Evolutionary conservation across 2,888 invertebrate genomes (phyloP).

Genomic region (Epirrita christyi): DNA sequence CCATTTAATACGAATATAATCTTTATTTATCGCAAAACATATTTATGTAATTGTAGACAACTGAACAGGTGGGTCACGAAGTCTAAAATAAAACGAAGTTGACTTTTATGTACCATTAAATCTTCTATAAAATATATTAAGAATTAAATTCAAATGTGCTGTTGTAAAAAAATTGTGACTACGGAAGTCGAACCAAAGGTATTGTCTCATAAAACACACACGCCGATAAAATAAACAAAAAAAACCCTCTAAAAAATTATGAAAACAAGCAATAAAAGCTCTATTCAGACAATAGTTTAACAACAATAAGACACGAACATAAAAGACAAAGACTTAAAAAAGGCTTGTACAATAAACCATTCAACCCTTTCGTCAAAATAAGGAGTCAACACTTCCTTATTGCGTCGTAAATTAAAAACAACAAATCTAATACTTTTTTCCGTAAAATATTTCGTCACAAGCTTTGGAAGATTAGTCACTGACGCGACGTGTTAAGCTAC

Average conservation of each 20-base stretch:
- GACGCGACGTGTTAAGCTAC: slow-evolving; percentile 12
- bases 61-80: slow-evolving; percentile 12
- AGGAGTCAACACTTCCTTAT: slow-evolving; percentile 79
- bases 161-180: not conserved
- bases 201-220: slow-evolving; percentile 40
- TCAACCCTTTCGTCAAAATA: slow-evolving; percentile 82
- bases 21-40: slow-evolving; percentile 16
- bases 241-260: slow-evolving; percentile 69
- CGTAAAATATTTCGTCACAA: slow-evolving; percentile 19
- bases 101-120: slow-evolving; percentile 6
- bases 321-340: slow-evolving; percentile 68
- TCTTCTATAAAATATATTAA: not conserved
- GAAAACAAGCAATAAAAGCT: slow-evolving; percentile 73
- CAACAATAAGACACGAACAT: slow-evolving; percentile 69
- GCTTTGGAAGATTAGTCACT: slow-evolving; percentile 19
- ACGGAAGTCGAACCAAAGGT: slow-evolving; percentile 33
- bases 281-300: slow-evolving; percentile 66
- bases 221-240: slow-evolving; percentile 49
- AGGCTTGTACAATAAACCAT: slow-evolving; percentile 73
- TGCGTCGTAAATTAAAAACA: slow-evolving; percentile 76
- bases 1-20: slow-evolving; percentile 9
- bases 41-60: slow-evolving; percentile 18
- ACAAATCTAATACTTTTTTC: slow-evolving; percentile 59
- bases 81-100: slow-evolving; percentile 11
- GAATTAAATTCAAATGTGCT: slow-evolving; percentile 23